These are phyloP conservation scores for Drosophila multiciliata DNA, from an alignment of 2,888 invertebrate genomes.

Conservation along the genomic window DNA sequence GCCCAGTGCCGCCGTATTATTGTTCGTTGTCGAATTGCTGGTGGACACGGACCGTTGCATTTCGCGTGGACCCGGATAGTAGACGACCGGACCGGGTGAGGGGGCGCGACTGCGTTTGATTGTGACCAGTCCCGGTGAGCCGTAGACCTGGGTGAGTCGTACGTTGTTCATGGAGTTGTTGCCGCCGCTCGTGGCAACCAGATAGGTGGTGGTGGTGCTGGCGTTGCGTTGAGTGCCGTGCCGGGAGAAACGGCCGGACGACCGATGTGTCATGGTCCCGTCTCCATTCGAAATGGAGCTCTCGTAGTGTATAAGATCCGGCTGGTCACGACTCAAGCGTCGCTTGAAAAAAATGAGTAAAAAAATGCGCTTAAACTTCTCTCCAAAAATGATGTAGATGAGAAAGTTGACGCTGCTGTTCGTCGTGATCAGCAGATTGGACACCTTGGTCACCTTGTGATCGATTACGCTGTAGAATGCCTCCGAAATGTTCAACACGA, in stretches of 20 bases:
- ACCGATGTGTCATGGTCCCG: constrained; percentile 86
- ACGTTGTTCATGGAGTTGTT: constrained; percentile 79
- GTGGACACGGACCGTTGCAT: constrained; percentile 81
- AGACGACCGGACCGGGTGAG: constrained; percentile 85
- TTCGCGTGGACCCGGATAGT: constrained; percentile 84
- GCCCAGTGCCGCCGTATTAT: constrained; percentile 81
- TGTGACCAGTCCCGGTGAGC: constrained; percentile 79
- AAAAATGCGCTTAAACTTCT: constrained; percentile 96
- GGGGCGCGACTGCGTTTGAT: constrained; percentile 85
- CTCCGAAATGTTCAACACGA: constrained; percentile 94
- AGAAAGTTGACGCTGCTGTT: constrained; percentile 99
- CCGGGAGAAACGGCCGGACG: constrained; percentile 87
- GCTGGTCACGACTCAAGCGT: constrained; percentile 88
- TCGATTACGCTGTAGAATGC: constrained; percentile 89
- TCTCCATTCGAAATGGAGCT: constrained; percentile 93
- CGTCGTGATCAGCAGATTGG: constrained; percentile 97
- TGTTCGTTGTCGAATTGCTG: constrained; percentile 74
- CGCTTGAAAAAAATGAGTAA: constrained; percentile 91
- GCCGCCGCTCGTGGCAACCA: constrained; percentile 67
- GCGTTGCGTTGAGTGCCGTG: constrained; percentile 85
- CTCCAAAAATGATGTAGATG: constrained; percentile 98
- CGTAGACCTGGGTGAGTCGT: constrained; percentile 78
- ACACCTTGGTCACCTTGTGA: constrained; percentile 91
- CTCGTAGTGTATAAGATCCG: constrained; percentile 92
- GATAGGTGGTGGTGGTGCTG: constrained; percentile 82